These are phyloP conservation scores for Oasisia sp. DNA, from an alignment of 2,888 invertebrate genomes.

Conservation along the genomic window DNA sequence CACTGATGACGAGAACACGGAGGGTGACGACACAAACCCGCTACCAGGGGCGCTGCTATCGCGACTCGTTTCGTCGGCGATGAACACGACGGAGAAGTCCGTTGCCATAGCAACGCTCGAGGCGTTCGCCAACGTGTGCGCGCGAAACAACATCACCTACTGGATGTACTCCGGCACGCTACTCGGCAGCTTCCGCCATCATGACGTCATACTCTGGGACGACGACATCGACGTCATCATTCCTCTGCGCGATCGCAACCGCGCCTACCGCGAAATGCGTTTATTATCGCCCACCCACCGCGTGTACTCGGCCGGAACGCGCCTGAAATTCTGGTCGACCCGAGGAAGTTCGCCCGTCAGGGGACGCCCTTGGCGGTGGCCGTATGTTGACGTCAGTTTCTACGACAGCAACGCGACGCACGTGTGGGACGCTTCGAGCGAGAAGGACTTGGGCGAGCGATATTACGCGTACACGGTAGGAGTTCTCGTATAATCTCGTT, in stretches of 20 bases:
- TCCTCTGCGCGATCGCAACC: neutral
- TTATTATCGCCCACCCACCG: neutral
- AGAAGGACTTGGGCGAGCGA: constrained; percentile 32
- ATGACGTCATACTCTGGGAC: constrained; percentile 11
- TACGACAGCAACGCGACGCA: constrained; percentile 42
- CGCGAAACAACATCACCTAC: neutral
- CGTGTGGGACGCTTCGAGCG: constrained; percentile 39
- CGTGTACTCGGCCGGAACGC: constrained; percentile 32
- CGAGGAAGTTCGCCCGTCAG: constrained; percentile 31
- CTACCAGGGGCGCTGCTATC: neutral
- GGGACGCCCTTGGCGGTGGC: constrained; percentile 42
- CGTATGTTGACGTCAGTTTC: constrained; percentile 45
- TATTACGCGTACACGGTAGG: constrained; percentile 35
- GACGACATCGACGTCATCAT: constrained; percentile 17
- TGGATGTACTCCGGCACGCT: neutral
- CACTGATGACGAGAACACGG: neutral
- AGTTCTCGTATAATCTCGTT: constrained; percentile 7
- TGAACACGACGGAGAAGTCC: neutral
- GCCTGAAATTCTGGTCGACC: constrained; percentile 38
- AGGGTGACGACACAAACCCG: neutral
- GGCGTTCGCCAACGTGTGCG: neutral
- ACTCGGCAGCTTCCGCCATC: neutral
- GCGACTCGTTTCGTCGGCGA: neutral
- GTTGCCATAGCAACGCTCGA: constrained; percentile 17
- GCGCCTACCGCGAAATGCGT: neutral